Base-by-base conservation (phyloP, 2,888 invertebrate species). In the Aphrophora alni region DNA sequence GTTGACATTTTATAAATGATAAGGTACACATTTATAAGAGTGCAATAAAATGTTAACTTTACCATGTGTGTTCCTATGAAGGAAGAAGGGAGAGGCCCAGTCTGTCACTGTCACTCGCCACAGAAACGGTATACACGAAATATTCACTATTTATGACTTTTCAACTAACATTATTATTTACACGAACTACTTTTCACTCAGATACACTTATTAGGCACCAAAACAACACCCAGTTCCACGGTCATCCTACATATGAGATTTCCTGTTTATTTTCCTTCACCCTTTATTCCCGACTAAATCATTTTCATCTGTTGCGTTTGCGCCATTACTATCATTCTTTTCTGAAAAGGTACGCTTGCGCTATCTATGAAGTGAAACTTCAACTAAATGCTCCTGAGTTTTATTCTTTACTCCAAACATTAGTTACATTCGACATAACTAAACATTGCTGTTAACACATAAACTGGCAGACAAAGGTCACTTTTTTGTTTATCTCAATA, bases 11-110 rank as follows among this genome's bases (percentile, higher is more conserved):
- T 33, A 8, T 33, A 33, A 33, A 33, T 33, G 8, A n/a, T n/a
- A n/a, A n/a, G n/a, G n/a, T n/a, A n/a, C n/a, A n/a, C n/a, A n/a
- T n/a, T n/a, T n/a, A n/a, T n/a, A n/a, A n/a, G n/a, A n/a, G 3
- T 33, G 8, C 33, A 33, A 33, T 3, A 59, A 59, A 59, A 59
- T 4, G 21, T 0, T 59, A 59, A 59, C 21, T 59, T 59, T 59
- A 59, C 59, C 59, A 59, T 59, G 59, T 59, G 59, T 59, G 59
- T 21, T 59, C 59, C 59, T 59, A 59, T 59, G 21, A 14, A 59
- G 59, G 59, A 21, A 59, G 59, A 59, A 59, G 59, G 59, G 59
- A 59, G 59, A 59, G 59, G 59, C 59, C 59, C 59, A 59, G 59
- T n/a, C 59, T 59, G 59, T 44, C 44, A 44, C 44, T 14, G 44